A percentile compares a stretch with the other conserved stretches of the same genome.
Evolutionary conservation across 2,888 invertebrate genomes (phyloP).

Genomic region (Phragmatobia fuliginosa): DNA sequence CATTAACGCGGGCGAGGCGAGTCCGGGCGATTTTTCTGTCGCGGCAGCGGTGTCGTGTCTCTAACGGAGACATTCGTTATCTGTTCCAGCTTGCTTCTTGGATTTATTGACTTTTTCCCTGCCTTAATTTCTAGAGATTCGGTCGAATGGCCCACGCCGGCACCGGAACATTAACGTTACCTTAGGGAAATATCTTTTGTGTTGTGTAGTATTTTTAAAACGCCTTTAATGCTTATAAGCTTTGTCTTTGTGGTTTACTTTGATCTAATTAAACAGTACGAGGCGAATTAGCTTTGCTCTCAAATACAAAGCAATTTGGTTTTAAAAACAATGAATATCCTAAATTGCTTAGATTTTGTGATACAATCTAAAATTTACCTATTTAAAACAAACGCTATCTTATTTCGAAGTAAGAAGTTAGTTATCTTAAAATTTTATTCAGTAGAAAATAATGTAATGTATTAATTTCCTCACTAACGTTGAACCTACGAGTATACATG

Average conservation of each 20-base stretch:
- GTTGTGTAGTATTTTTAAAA: constrained; percentile 79
- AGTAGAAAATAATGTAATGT: background rate
- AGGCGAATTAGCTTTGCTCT: constrained; percentile 30
- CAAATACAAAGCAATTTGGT: constrained; percentile 15
- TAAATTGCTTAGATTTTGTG: background rate
- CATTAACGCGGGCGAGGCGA: constrained; percentile 58
- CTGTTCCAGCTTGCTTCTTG: constrained; percentile 74
- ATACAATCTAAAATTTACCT: background rate
- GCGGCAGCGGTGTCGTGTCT: constrained; percentile 46
- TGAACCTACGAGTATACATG: background rate
- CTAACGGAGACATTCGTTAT: constrained; percentile 75
- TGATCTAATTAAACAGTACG: constrained; percentile 42
- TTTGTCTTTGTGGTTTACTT: constrained; percentile 44
- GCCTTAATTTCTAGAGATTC: constrained; percentile 84
- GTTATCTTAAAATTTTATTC: background rate
- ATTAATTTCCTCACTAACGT: background rate
- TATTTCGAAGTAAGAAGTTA: background rate
- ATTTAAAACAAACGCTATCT: background rate
- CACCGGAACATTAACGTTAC: constrained; percentile 82
- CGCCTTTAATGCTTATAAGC: constrained; percentile 60
- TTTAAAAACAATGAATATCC: constrained; percentile 5
- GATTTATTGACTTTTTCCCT: constrained; percentile 84
- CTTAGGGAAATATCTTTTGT: constrained; percentile 82
- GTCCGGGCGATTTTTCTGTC: constrained; percentile 53
- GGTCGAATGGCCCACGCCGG: constrained; percentile 82